Percentiles rank a stretch among this genome's conserved stretches.
These are phyloP conservation scores for Halocynthia roretzi DNA, from an alignment of 23 tunicate species.

Conservation along the genomic window DNA sequence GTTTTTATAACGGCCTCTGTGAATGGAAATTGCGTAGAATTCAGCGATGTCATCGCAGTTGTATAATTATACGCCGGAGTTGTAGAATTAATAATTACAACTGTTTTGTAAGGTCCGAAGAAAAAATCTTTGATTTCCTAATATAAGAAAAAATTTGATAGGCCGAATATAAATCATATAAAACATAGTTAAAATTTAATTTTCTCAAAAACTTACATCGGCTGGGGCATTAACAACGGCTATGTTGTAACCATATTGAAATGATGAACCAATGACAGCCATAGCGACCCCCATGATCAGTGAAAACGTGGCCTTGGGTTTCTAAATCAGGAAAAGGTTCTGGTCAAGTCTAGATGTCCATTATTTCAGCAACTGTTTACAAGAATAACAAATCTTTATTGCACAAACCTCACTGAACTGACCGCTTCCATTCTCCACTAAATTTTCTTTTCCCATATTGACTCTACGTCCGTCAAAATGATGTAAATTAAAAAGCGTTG, in stretches of 20 bases:
- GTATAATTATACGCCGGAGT: no score
- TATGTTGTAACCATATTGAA: conserved; percentile 97
- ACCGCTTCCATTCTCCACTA: no score
- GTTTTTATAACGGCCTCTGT: not conserved
- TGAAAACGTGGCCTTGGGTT: conserved; percentile 66
- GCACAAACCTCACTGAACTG: no score
- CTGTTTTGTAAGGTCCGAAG: conserved; percentile 22
- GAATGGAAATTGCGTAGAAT: not conserved
- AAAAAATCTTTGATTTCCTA: conserved; percentile 64
- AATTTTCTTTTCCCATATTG: no score
- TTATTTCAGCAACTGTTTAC: no score
- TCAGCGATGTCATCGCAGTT: no score
- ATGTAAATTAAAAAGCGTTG: no score
- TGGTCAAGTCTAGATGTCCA: no score
- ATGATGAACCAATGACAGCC: conserved; percentile 86
- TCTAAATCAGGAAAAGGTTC: conserved; percentile 6
- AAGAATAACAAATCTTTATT: no score
- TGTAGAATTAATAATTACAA: no score
- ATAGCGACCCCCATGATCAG: conserved; percentile 75
- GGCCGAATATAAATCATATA: not conserved
- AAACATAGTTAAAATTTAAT: not conserved
- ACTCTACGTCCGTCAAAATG: no score
- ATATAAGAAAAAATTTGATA: not conserved
- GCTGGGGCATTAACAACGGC: conserved; percentile 98
- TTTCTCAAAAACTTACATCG: conserved; percentile 41